These are phyloP conservation scores for Bettongia penicillata DNA, from an alignment of 2,113 vertebrate species.

Conservation along the genomic window DNA sequence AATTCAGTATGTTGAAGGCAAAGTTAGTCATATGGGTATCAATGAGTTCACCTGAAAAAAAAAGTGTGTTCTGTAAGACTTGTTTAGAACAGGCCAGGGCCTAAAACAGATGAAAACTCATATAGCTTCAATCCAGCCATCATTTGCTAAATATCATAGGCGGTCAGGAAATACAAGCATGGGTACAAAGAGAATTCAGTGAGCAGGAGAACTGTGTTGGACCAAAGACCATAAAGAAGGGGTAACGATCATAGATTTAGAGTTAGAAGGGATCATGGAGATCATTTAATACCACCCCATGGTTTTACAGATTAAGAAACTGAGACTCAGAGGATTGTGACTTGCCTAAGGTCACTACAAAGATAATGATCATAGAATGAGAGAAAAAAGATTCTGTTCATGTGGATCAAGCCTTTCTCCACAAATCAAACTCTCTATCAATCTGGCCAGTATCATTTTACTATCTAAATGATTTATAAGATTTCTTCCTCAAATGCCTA, in stretches of 20 bases:
- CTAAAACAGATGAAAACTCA: background rate
- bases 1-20: background rate
- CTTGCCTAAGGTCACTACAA: too few species aligned
- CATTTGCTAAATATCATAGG: background rate
- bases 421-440: background rate
- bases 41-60: background rate
- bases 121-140: background rate
- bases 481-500: background rate
- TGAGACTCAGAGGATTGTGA: too few species aligned
- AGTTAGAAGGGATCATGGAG: too few species aligned
- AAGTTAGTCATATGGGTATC: background rate
- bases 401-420: background rate
- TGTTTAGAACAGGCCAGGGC: background rate
- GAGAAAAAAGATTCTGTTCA: too few species aligned
- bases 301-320: background rate
- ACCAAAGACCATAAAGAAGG: slow-evolving; percentile 14
- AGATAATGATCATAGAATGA: too few species aligned
- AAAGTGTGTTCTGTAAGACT: background rate
- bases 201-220: background rate
- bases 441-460: background rate
- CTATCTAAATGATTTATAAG: too few species aligned
- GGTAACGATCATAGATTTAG: too few species aligned
- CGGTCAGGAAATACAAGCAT: background rate
- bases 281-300: too few species aligned
- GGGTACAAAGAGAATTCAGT: background rate